Evolutionary conservation across 2,888 invertebrate genomes (phyloP), one percentile per base, ranked within the genome.

Genomic region (Drosophila siamana): DNA sequence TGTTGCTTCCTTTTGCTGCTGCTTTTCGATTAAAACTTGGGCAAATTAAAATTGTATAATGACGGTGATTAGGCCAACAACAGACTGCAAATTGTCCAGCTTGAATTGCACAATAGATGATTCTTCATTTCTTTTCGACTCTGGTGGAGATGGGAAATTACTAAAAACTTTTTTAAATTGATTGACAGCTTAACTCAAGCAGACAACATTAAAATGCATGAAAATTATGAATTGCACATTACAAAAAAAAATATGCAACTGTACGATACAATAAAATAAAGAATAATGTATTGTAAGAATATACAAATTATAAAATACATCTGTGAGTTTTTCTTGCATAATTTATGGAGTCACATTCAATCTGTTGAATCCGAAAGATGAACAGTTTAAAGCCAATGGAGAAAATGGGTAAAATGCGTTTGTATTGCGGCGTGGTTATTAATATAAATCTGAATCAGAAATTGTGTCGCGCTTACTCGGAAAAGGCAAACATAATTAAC

Each of bases 11-110:
- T 56, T 43, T 8, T 40, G 7, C 24, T n/a, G 16, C 57, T 60
- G 47, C 51, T 60, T 63, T 88, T 84, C 81, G 74, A 81, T 88
- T 85, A 84, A 86, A 84, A 81, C 63, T 88, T 86, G 66, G 48
- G 68, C 74, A 86, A 88, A 88, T 88, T 85, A 84, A 85, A 85
- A 85, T 72, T 69, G 79, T 79, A 81, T 86, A 88, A 85, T 86
- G 88, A 79, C 63, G 77, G 69, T 81, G 88, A 88, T 88, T 85
- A 84, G 74, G 52, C 69, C 74, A 70, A 62, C 46, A 74, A 74
- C 74, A 62, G 75, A 67, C 60, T 60, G 55, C 40, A 62, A 79
- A 75, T 69, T 63, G 71, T 26, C 48, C 5, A 15, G 36, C 41
- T 24, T 16, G 16, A 51, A 74, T 40, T 11, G 43, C 30, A 55